Percentiles rank a stretch among this genome's conserved stretches.
These are phyloP conservation scores for Drosophila azteca DNA, from an alignment of 1,140 invertebrate species.

Conservation along the genomic window DNA sequence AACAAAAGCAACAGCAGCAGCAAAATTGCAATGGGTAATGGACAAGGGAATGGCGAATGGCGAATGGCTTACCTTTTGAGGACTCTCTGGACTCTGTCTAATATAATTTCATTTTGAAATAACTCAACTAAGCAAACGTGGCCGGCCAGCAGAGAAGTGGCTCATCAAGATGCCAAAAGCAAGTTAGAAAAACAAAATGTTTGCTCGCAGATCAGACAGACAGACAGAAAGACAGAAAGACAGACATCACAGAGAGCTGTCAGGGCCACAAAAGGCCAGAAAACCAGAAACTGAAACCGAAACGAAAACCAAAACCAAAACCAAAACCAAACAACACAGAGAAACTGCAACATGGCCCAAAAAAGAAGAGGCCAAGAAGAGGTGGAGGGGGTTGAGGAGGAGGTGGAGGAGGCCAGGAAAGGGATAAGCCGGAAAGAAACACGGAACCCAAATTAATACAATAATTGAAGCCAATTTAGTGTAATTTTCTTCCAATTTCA, in stretches of 20 bases:
- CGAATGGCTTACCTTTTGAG: not conserved
- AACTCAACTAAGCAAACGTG: constrained; percentile 66
- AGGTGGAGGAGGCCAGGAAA: constrained; percentile 35
- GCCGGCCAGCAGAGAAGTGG: constrained; percentile 39
- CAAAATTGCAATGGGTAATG: constrained; percentile 24
- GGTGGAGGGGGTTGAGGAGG: constrained; percentile 11
- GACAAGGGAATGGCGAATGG: not conserved
- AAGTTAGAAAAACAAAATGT: constrained; percentile 77
- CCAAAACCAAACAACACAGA: constrained; percentile 15
- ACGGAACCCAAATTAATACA: constrained; percentile 83
- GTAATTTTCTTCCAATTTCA: constrained; percentile 80
- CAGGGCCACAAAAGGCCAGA: constrained; percentile 28
- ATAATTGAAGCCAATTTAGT: constrained; percentile 83
- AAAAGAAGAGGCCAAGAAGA: constrained; percentile 34
- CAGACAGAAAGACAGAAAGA: not conserved
- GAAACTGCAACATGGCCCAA: constrained; percentile 39
- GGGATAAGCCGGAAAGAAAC: constrained; percentile 83
- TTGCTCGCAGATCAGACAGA: constrained; percentile 43
- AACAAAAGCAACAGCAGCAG: constrained; percentile 22
- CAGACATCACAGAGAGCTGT: constrained; percentile 9
- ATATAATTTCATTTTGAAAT: constrained; percentile 73
- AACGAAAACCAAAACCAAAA: not conserved
- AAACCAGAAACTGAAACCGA: constrained; percentile 26
- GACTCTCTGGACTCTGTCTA: constrained; percentile 50
- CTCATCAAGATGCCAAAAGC: constrained; percentile 72